These are phyloP conservation scores for Scytalopus superciliaris DNA, from an alignment of 2,113 vertebrate species.

Conservation along the genomic window DNA sequence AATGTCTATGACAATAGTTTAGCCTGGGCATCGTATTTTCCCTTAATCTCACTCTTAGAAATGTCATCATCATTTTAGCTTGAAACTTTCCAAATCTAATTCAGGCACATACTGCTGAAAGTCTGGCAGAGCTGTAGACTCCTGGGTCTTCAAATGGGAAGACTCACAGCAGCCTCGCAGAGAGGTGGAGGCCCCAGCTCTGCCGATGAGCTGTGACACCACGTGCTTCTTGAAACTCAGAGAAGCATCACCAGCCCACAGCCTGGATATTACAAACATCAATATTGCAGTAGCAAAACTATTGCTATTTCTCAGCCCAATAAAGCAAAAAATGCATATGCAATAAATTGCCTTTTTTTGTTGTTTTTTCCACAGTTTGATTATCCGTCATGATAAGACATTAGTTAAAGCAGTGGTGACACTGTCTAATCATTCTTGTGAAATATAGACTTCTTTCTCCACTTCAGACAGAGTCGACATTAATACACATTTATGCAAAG, in stretches of 20 bases:
- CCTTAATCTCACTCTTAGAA: background rate
- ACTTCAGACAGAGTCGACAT: conserved; percentile 77
- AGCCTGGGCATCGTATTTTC: background rate
- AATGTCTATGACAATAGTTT: background rate
- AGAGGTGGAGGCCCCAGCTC: background rate
- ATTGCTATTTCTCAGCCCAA: conserved; percentile 37
- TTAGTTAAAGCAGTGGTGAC: conserved; percentile 82
- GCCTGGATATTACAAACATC: background rate
- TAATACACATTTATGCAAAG: conserved; percentile 94
- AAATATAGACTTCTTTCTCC: conserved; percentile 80
- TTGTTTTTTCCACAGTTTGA: conserved; percentile 63
- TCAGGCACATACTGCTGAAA: background rate
- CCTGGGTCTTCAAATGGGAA: background rate
- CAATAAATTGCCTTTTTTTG: conserved; percentile 67
- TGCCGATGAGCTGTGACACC: background rate
- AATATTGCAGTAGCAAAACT: background rate
- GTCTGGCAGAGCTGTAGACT: background rate
- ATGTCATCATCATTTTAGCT: background rate
- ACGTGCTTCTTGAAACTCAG: background rate
- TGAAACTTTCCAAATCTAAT: conserved; percentile 20
- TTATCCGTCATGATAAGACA: conserved; percentile 81
- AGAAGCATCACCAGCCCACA: background rate
- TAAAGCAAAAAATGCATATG: conserved; percentile 51
- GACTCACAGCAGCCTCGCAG: background rate
- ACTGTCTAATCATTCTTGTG: conserved; percentile 84